phyloP scores from a whole-genome alignment of 2,888 invertebrate genomes.

The Malthinus seriepunctatus region DNA sequence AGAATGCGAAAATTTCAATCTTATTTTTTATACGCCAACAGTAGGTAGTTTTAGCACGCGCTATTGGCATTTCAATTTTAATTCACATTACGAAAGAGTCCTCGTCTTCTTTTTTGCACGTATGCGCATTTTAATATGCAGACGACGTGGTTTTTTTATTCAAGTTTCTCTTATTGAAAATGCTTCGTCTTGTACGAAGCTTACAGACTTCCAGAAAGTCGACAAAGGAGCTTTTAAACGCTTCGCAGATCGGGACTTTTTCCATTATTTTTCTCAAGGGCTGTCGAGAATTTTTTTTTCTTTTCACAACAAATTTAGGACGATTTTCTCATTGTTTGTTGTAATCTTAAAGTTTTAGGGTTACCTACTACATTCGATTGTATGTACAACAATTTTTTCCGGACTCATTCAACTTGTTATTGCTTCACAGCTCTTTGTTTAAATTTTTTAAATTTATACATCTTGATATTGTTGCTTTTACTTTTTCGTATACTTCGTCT shows the following conservation, averaged over 20 bases:
- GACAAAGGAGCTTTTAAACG: slow-evolving; percentile 31
- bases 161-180: slow-evolving; percentile 32
- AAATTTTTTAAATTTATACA: too few relatives aligned
- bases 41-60: slow-evolving; percentile 20
- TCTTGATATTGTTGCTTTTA: too few relatives aligned
- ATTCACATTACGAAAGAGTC: slow-evolving; percentile 29
- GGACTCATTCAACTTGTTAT: too few relatives aligned
- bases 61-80: slow-evolving; percentile 34
- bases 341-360: too few relatives aligned
- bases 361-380: too few relatives aligned
- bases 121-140: slow-evolving; percentile 30
- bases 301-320: too few relatives aligned
- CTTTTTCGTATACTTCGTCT: too few relatives aligned
- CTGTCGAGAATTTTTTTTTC: slow-evolving; percentile 23
- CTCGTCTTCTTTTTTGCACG: slow-evolving; percentile 24
- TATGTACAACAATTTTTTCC: too few relatives aligned
- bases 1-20: slow-evolving; percentile 20
- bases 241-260: slow-evolving; percentile 29
- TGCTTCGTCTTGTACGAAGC: slow-evolving; percentile 26
- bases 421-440: too few relatives aligned
- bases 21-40: slow-evolving; percentile 10
- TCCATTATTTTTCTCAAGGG: slow-evolving; percentile 27
- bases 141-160: slow-evolving; percentile 30
- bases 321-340: too few relatives aligned
- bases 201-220: slow-evolving; percentile 28